Percentiles rank a stretch among this genome's conserved stretches.
These are phyloP conservation scores for Myiotriccus ornatus DNA, from an alignment of 2,797 vertebrate species.

Conservation along the genomic window DNA sequence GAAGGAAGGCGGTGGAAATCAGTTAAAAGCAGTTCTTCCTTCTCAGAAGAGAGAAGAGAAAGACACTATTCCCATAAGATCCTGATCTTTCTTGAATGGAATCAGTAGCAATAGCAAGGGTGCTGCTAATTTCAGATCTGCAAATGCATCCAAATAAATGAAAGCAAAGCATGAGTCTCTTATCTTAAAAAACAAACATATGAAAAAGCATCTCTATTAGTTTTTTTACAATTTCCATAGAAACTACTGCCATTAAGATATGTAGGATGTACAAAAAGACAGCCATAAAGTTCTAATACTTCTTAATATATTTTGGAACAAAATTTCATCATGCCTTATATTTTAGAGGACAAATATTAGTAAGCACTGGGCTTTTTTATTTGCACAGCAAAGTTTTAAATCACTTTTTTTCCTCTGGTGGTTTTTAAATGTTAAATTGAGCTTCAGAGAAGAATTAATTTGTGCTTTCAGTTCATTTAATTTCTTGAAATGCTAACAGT, in stretches of 20 bases:
- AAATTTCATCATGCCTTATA: neutral
- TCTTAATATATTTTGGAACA: neutral
- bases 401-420: neutral
- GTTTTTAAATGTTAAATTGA: neutral
- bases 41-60: slow-evolving; percentile 8
- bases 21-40: slow-evolving; percentile 8
- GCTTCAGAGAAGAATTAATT: slow-evolving; percentile 1
- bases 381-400: neutral
- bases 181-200: neutral
- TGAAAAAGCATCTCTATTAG: rapidly evolving
- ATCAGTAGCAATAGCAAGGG: neutral
- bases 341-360: neutral
- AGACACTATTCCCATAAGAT: neutral
- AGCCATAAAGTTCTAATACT: neutral
- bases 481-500: neutral
- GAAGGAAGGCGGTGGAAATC: neutral
- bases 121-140: neutral
- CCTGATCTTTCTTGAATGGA: neutral
- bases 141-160: neutral
- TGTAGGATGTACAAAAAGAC: neutral
- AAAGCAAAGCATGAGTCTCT: neutral
- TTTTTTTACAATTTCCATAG: neutral
- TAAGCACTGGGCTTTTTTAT: neutral
- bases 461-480: neutral
- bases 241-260: neutral